Percentiles rank a stretch among this genome's conserved stretches.
phyloP scores from a whole-genome alignment of 2,797 vertebrate species.

The Florisuga fusca region DNA sequence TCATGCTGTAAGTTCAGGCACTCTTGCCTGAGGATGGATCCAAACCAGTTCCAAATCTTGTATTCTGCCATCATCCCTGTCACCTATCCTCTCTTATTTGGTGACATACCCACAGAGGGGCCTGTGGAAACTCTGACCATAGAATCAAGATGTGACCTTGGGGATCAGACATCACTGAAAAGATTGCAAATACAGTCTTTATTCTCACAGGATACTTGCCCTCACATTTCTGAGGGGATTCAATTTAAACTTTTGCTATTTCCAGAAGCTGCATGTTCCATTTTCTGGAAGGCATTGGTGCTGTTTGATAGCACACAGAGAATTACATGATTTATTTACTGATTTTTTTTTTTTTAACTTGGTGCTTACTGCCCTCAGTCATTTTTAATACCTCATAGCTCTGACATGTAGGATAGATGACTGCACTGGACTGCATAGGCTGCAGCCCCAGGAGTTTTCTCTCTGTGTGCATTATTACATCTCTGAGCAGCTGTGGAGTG shows the following conservation, averaged over 20 bases:
- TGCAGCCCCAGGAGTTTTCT: background rate
- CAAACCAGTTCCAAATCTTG: background rate
- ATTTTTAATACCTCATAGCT: background rate
- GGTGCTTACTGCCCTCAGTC: background rate
- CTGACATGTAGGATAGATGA: background rate
- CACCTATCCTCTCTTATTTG: background rate
- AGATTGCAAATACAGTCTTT: background rate
- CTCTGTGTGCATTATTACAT: background rate
- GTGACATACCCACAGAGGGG: background rate
- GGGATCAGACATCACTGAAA: background rate
- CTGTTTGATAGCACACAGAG: background rate
- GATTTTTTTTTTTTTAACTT: constrained; percentile 22
- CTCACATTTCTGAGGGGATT: constrained; percentile 10
- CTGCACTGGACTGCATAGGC: background rate
- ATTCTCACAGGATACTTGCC: background rate
- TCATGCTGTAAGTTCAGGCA: background rate
- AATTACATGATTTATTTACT: background rate
- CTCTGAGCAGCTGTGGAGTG: background rate
- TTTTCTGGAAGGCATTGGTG: background rate
- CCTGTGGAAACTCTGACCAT: background rate
- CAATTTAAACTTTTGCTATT: background rate
- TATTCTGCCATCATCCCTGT: background rate
- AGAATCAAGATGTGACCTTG: background rate
- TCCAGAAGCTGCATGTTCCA: background rate
- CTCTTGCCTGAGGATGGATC: background rate